Evolutionary conservation across 2,113 vertebrate species (phyloP).

Genomic region (Baryphthengus martii): DNA sequence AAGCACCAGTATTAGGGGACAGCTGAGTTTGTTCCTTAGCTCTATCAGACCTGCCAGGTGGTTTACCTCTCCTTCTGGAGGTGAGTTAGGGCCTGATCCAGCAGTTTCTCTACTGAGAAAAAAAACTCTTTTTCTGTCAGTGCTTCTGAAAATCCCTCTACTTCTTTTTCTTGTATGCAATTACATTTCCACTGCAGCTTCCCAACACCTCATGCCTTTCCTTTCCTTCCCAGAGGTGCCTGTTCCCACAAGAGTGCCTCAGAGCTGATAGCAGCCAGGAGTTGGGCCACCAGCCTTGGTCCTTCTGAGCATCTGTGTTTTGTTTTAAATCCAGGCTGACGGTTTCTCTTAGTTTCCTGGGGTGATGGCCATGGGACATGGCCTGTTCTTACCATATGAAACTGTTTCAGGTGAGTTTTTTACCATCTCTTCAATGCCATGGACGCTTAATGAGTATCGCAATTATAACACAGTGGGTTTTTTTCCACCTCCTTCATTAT

Average conservation of each 20-base stretch:
- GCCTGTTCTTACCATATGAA: not conserved
- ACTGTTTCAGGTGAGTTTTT: not conserved
- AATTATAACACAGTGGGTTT: accelerated
- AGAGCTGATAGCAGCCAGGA: not conserved
- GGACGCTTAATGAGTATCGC: not conserved
- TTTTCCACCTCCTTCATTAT: not conserved
- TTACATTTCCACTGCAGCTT: not conserved
- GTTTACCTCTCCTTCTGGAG: not conserved
- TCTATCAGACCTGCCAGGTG: not conserved
- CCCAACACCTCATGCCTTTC: not conserved
- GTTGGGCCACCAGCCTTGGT: not conserved
- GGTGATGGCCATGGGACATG: accelerated
- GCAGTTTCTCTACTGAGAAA: not conserved
- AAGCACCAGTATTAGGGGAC: not conserved
- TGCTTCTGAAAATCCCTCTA: not conserved
- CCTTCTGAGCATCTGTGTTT: not conserved
- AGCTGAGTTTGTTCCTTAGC: not conserved
- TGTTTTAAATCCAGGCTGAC: not conserved
- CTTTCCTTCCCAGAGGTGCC: not conserved
- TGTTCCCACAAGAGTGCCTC: accelerated
- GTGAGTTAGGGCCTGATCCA: not conserved
- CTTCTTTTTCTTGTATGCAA: not conserved
- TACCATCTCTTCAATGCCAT: not conserved
- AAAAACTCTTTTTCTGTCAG: not conserved
- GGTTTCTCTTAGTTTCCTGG: not conserved